Conservation (phyloP, 2,113 vertebrate species). For the Elanus axillaris region DNA sequence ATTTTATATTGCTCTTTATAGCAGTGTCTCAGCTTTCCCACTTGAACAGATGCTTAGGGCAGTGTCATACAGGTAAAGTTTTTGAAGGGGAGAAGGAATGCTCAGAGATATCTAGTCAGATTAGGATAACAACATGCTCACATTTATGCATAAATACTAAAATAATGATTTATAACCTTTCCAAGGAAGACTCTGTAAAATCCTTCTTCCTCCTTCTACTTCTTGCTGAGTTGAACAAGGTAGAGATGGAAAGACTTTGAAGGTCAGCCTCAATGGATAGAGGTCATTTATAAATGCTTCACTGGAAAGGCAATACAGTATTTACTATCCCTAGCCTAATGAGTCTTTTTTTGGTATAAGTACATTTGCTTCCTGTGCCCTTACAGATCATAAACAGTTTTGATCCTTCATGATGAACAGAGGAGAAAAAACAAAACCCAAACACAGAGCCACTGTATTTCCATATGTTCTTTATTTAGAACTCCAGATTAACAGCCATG, state of each 20-base stretch:
- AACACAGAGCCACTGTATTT: neutral
- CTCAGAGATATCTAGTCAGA: neutral
- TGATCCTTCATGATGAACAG: neutral
- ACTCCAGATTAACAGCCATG: neutral
- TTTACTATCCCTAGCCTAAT: neutral
- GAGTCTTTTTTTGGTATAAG: neutral
- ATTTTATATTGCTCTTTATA: neutral
- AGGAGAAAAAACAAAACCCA: neutral
- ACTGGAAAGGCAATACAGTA: neutral
- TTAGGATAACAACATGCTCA: neutral
- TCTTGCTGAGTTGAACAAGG: neutral
- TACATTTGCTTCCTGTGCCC: neutral
- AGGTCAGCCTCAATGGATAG: neutral
- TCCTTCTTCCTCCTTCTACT: neutral
- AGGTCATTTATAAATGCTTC: neutral
- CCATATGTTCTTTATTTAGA: neutral
- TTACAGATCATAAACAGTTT: neutral
- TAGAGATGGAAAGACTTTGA: neutral
- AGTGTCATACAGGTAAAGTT: neutral
- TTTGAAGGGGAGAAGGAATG: neutral
- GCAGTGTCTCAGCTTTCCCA: neutral
- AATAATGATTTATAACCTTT: neutral
- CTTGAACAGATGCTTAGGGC: neutral
- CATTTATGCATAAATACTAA: neutral
- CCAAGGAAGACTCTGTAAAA: neutral